Evolutionary conservation across 2,113 vertebrate species (phyloP).

Genomic region (Plotosus lineatus): DNA sequence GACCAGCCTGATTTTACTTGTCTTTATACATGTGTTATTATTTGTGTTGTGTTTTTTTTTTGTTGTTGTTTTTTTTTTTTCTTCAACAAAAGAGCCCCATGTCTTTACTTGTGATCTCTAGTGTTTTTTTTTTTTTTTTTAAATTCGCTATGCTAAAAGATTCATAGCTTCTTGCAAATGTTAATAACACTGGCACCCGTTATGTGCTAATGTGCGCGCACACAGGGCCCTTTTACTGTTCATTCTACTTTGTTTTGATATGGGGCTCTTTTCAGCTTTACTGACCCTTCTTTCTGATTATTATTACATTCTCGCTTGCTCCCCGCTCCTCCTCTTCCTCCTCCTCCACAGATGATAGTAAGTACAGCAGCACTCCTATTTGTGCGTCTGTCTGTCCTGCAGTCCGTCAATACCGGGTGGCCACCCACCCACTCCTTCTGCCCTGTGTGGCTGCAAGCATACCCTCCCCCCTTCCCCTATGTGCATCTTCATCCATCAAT

Average conservation of each 20-base stretch:
- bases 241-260: slow-evolving; percentile 65
- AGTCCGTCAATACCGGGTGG: slow-evolving; percentile 78
- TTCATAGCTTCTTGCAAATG: not conserved
- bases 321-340: slow-evolving; percentile 47
- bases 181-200: slow-evolving; percentile 10
- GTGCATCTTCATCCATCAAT: slow-evolving; percentile 50
- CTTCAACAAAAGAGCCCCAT: slow-evolving; percentile 76
- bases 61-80: slow-evolving; percentile 38
- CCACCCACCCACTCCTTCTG: slow-evolving; percentile 61
- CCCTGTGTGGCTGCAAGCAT: slow-evolving; percentile 82
- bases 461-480: slow-evolving; percentile 59
- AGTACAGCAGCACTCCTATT: slow-evolving; percentile 89
- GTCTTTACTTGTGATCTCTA: slow-evolving; percentile 22
- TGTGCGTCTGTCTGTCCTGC: slow-evolving; percentile 90
- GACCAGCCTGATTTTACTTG: slow-evolving; percentile 64
- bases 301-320: slow-evolving; percentile 78
- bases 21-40: slow-evolving; percentile 74
- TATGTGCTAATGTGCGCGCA: not conserved
- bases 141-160: not conserved
- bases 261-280: slow-evolving; percentile 80
- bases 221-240: slow-evolving; percentile 34
- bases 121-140: not conserved
- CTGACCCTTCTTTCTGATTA: slow-evolving; percentile 82
- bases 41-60: slow-evolving; percentile 66
- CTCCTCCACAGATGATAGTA: slow-evolving; percentile 97